These are phyloP conservation scores for Nymphalis c-album DNA, from an alignment of 2,888 invertebrate genomes.

Conservation along the genomic window DNA sequence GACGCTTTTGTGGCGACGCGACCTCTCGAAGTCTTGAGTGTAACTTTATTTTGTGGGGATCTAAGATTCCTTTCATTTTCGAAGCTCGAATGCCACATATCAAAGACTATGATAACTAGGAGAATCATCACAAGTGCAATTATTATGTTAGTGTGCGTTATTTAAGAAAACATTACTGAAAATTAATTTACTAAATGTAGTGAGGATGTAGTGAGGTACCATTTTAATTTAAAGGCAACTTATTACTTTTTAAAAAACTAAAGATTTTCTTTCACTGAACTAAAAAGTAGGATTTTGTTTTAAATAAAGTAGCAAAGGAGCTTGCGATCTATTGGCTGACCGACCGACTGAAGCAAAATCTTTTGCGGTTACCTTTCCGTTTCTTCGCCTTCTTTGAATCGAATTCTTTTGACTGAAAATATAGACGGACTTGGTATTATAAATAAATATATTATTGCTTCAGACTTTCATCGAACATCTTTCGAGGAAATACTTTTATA, in stretches of 20 bases:
- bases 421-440: constrained; percentile 36
- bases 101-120: constrained; percentile 18
- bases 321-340: constrained; percentile 42
- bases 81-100: constrained; percentile 30
- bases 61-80: constrained; percentile 62
- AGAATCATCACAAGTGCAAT: constrained; percentile 8
- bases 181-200: neutral
- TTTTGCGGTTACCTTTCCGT: constrained; percentile 48
- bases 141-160: constrained; percentile 11
- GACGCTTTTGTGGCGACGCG: constrained; percentile 75
- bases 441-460: constrained; percentile 32
- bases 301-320: constrained; percentile 38
- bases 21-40: constrained; percentile 77
- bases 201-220: neutral
- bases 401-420: constrained; percentile 44
- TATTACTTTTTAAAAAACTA: constrained; percentile 22
- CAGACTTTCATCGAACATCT: constrained; percentile 17
- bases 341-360: constrained; percentile 45
- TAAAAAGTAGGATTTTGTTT: constrained; percentile 22
- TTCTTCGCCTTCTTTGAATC: constrained; percentile 46
- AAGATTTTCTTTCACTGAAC: constrained; percentile 27
- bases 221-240: constrained; percentile 12
- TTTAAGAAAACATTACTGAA: neutral
- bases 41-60: constrained; percentile 74
- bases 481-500: constrained; percentile 1